Conservation (phyloP, 2,113 vertebrate genomes). For the Melanotaenia duboulayi region DNA sequence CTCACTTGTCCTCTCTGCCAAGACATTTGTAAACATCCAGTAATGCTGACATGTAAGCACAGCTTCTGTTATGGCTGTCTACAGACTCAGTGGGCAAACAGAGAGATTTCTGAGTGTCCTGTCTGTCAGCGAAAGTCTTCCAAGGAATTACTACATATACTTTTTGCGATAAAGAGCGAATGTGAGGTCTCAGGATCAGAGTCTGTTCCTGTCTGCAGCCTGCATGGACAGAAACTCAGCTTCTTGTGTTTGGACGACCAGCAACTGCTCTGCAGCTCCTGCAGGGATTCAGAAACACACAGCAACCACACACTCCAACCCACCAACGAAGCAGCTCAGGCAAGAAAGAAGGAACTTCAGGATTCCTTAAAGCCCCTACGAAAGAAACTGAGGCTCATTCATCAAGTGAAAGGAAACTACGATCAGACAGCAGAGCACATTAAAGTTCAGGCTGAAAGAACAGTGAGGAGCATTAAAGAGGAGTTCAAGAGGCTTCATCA, state of each 20-base stretch:
- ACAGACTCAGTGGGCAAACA: not conserved
- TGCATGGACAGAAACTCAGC: constrained; percentile 1
- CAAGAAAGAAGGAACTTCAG: not conserved
- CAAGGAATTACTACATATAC: not conserved
- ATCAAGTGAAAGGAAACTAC: not conserved
- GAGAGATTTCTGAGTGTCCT: not conserved
- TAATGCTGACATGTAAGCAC: constrained; percentile 3
- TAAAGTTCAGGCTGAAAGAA: not conserved
- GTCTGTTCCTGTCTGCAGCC: not conserved
- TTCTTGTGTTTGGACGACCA: constrained; percentile 1
- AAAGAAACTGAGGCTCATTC: not conserved
- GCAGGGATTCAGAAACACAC: not conserved
- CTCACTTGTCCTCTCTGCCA: not conserved
- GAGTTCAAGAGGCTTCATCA: constrained; percentile 9
- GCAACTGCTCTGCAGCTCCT: not conserved
- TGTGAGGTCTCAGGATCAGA: not conserved
- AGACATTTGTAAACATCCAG: not conserved
- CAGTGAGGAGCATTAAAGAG: not conserved
- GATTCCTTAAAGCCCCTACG: not conserved
- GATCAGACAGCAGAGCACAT: constrained; percentile 3
- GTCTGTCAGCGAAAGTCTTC: constrained; percentile 2
- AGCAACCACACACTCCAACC: not conserved
- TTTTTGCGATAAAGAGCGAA: not conserved
- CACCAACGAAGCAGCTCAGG: not conserved
- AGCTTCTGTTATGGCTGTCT: constrained; percentile 1